Evolutionary conservation across 2,113 vertebrate species (phyloP), one percentile per base, ranked within the genome.

Genomic region (Martes martes): DNA sequence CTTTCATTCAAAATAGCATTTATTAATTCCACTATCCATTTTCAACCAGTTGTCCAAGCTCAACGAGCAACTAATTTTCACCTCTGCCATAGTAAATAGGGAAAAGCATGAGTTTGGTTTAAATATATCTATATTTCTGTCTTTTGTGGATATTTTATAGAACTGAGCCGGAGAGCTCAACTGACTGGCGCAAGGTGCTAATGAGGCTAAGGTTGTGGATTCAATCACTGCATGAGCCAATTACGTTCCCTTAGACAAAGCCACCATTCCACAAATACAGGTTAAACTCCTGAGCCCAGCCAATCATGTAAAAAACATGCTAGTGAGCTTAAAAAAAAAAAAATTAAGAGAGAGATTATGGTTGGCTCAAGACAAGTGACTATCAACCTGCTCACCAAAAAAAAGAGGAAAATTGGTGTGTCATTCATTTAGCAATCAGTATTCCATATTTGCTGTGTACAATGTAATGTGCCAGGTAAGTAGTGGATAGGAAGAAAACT

Each of bases 201-300:
- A 95, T 92, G 78, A 96, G 67, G 83, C 83, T 79, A 95, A 95
- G 39, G 67, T 39, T 95, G 67, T 57, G 13, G 52, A 91, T 93
- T 98, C 80, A 69, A 50, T 89, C 61, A 39, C 82, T 57, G 19
- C 21, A 79, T 52, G 52, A 96, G 52, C 85, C 94, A 91, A 86
- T 91, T 93, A 96, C 67, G 47, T 95, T 95, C 65, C 67, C 57
- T 95, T 76, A 80, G 80, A 94, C 52, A 97, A 97, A 96, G 89
- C 67, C 82, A 86, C 55, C 73, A 86, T 78, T 89, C 65, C 47
- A 74, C 55, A 93, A 31, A 91, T 71, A 55, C 23, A 93, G 31
- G 59, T 67, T 86, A 91, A 96, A 89, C 55, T 90, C 91, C 63
- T 39, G 91, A 86, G 69, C 18, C 33, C 65, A 82, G 36, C 21